These are phyloP conservation scores for Psittacula cyanocephala DNA, from an alignment of 2,113 vertebrate genomes.

Conservation along the genomic window DNA sequence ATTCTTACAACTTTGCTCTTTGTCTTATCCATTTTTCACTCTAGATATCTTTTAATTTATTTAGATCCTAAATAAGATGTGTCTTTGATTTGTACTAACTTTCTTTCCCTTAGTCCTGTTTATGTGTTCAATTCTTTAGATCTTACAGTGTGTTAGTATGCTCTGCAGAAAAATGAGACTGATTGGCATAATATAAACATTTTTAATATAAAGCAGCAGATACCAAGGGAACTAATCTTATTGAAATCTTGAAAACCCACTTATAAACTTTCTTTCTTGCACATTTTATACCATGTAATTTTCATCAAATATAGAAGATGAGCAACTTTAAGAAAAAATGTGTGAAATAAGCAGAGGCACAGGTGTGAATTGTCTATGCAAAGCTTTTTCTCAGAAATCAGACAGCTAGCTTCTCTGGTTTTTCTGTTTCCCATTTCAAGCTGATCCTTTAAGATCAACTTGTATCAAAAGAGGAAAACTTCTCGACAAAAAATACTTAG, in stretches of 20 bases:
- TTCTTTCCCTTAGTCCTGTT: neutral
- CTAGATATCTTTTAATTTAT: neutral
- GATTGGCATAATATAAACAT: neutral
- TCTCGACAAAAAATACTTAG: neutral
- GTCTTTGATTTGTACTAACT: neutral
- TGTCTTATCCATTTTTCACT: neutral
- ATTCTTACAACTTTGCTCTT: accelerated
- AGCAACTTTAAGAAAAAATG: neutral
- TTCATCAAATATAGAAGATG: neutral
- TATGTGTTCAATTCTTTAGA: neutral
- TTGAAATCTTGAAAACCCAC: neutral
- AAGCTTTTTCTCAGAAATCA: neutral
- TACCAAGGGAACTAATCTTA: neutral
- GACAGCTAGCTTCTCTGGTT: neutral
- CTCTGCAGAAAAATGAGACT: neutral
- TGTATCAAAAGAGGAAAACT: neutral
- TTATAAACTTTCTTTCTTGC: neutral
- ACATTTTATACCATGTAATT: neutral
- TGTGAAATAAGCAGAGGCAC: neutral
- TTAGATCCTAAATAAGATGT: neutral
- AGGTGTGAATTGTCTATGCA: neutral
- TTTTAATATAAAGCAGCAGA: neutral
- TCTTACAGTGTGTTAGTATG: neutral
- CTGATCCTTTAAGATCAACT: neutral
- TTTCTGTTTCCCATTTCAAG: neutral